phyloP scores from a whole-genome alignment of 2,888 invertebrate genomes.

The Synanthedon formicaeformis region DNA sequence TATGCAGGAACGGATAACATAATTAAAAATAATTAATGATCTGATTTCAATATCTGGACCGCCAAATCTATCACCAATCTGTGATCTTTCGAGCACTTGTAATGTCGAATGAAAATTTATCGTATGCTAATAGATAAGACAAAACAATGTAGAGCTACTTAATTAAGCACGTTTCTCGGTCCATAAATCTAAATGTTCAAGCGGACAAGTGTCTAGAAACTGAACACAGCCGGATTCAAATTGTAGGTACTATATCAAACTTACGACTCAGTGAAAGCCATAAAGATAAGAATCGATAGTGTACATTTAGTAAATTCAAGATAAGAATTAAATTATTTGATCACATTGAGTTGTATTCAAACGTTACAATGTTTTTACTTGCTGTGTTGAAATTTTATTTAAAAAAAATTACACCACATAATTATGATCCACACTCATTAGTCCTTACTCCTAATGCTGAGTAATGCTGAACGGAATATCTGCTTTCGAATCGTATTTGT shows the following conservation, averaged over 20 bases:
- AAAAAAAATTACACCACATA: no score
- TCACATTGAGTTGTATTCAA: no score
- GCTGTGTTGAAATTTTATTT: no score
- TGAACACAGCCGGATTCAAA: conserved; percentile 6
- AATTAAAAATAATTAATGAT: conserved; percentile 14
- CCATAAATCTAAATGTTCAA: conserved; percentile 58
- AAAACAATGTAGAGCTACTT: conserved; percentile 50
- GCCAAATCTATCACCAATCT: background rate
- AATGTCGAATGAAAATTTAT: conserved; percentile 27
- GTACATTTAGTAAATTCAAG: conserved; percentile 4
- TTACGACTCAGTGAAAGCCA: conserved; percentile 37
- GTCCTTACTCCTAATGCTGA: no score
- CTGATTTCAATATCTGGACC: conserved; percentile 17
- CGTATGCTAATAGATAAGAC: conserved; percentile 31
- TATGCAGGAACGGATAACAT: background rate
- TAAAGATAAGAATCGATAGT: conserved; percentile 28
- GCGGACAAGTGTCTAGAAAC: conserved; percentile 11
- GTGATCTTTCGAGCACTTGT: background rate
- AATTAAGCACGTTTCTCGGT: conserved; percentile 59
- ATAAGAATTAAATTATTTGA: conserved; percentile 1
- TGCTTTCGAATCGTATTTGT: background rate
- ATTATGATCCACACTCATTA: no score
- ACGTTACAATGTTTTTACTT: no score
- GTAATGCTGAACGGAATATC: no score
- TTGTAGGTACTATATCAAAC: conserved; percentile 8